These are phyloP conservation scores for Atta cephalotes DNA, from an alignment of 1,140 invertebrate species.

Conservation along the genomic window DNA sequence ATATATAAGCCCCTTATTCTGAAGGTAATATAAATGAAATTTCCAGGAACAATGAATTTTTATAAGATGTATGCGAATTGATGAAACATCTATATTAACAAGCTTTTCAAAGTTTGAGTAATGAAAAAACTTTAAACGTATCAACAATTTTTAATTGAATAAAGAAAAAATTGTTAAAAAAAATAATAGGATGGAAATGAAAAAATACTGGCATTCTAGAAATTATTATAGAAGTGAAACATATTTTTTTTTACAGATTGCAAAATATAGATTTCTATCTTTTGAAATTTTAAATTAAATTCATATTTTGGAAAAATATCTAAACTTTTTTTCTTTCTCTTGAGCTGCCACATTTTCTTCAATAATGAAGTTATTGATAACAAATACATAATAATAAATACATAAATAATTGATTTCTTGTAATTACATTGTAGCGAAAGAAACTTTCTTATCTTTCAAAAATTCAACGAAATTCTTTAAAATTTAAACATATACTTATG, in stretches of 20 bases:
- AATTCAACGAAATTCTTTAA: neutral
- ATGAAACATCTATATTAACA: neutral
- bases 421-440: neutral
- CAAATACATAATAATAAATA: neutral
- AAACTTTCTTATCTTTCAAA: neutral
- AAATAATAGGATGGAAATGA: neutral
- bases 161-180: neutral
- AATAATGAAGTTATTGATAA: neutral
- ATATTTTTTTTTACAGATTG: neutral
- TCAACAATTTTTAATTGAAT: neutral
- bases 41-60: conserved; percentile 30
- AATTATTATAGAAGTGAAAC: neutral
- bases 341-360: neutral
- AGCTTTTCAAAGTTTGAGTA: neutral
- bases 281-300: neutral
- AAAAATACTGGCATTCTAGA: neutral
- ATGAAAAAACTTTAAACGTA: neutral
- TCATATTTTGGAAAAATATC: neutral
- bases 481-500: neutral
- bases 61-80: neutral
- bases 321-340: neutral
- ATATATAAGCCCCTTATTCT: conserved; percentile 42
- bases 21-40: conserved; percentile 33
- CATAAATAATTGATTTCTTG: neutral
- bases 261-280: neutral